phyloP scores from a whole-genome alignment of 2,888 invertebrate genomes.

The Sesia apiformis region DNA sequence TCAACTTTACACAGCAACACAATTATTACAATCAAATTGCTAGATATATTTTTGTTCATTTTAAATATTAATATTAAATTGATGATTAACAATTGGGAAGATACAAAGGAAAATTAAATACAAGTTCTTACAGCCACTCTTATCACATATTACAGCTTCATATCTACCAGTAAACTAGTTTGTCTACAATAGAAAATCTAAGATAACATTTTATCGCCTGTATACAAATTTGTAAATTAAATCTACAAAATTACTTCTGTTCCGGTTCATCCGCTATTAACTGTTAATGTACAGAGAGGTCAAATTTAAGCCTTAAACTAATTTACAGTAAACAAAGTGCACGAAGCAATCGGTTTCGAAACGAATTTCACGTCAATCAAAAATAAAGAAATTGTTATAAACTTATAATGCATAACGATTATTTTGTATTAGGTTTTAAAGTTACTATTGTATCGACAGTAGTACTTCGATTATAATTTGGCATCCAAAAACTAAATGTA shows the following conservation, averaged over 20 bases:
- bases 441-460: constrained; percentile 12
- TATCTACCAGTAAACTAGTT: constrained; percentile 39
- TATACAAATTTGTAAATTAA: constrained; percentile 59
- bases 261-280: constrained; percentile 32
- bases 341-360: constrained; percentile 37
- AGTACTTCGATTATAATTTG: constrained; percentile 53
- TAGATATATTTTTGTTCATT: constrained; percentile 4
- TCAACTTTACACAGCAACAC: constrained; percentile 39
- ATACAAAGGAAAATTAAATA: constrained; percentile 45
- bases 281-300: constrained; percentile 41
- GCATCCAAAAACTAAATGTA: constrained; percentile 62
- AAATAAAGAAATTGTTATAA: too few relatives aligned
- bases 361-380: constrained; percentile 7
- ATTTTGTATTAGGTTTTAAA: background rate
- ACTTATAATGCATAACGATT: too few relatives aligned
- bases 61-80: constrained; percentile 3
- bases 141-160: constrained; percentile 67
- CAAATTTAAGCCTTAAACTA: constrained; percentile 29
- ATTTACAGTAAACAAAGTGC: constrained; percentile 33
- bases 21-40: constrained; percentile 9
- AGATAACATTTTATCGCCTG: constrained; percentile 58
- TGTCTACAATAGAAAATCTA: constrained; percentile 72
- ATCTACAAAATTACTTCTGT: constrained; percentile 52
- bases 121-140: constrained; percentile 69
- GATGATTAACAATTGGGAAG: constrained; percentile 37